Base-by-base conservation (phyloP, 2,797 vertebrate species). In the Xiphorhynchus erythropygius region DNA sequence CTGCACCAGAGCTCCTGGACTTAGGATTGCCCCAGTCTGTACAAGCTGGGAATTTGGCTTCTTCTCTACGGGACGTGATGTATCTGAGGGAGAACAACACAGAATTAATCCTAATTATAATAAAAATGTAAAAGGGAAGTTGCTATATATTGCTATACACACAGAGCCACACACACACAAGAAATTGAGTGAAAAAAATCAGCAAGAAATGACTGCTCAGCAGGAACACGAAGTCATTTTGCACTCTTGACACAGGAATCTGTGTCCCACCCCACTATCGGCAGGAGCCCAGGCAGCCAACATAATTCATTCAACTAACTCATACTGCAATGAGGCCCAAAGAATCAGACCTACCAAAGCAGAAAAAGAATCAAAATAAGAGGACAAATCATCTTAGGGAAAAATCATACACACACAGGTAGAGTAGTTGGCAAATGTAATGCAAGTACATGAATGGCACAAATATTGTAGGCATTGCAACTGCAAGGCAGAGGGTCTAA, bases 331-430 rank as follows among this genome's bases (percentile, higher is more conserved):
- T 46, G 25, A 84, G 87, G 41, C 74, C 89, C 78, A 84, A 75
- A 91, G 81, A 94, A 94, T 82, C 62, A 75, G 70, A 39, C 28
- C 9, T 65, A 70, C 55, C 76, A 91, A 65, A 80, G 30, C 10
- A 85, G 52, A 52, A 67, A 56, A 82, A 44, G 9, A 79, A 76
- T 53, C 57, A 64, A 87, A 93, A 68, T n/a, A 64, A n/a, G 27
- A 73, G 5, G 11, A 18, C 17, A 62, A 60, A 59, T 83, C 30
- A 76, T 3, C 56, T 52, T 41, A 57, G n/a, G 44, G 55, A 68
- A 79, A 94, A 62, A 44, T 35, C 10, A 12, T 28, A 28, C 3
- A 42, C 12, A 44, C 17, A 64, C 13, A 74, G 33, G 41, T 4
- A 33, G 39, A 37, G 7, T 16, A 10, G 7, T 87, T 84, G 69